Percentiles rank a stretch among this genome's conserved stretches.
Conservation (phyloP, 1,140 invertebrate genomes). For the Drosophila nasuta region DNA sequence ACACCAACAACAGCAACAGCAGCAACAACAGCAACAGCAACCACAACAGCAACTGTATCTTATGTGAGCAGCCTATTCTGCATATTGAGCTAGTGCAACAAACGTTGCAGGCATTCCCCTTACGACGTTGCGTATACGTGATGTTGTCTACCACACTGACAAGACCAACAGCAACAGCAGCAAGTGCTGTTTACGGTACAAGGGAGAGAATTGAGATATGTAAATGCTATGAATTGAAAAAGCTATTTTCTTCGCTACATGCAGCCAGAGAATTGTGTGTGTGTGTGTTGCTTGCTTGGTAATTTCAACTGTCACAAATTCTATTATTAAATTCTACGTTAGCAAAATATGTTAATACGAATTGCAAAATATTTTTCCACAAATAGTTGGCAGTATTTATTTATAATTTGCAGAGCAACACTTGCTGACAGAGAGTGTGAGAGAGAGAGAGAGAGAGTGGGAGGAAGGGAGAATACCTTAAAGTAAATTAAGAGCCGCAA, state of each 20-base stretch:
- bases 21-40: not conserved
- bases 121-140: constrained; percentile 65
- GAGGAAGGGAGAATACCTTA: constrained; percentile 53
- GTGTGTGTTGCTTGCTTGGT: too few species aligned
- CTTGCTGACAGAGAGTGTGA: constrained; percentile 5
- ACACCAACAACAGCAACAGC: constrained; percentile 1
- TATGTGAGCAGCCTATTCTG: constrained; percentile 52
- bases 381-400: not conserved
- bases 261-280: too few species aligned
- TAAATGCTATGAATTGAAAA: constrained; percentile 32
- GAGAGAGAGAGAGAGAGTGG: too few species aligned
- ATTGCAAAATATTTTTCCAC: constrained; percentile 60
- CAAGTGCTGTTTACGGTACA: not conserved
- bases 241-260: not conserved
- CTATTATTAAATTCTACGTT: constrained; percentile 36
- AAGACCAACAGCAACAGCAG: constrained; percentile 24
- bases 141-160: constrained; percentile 55
- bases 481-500: constrained; percentile 76
- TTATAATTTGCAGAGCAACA: constrained; percentile 1
- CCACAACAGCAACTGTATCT: not conserved
- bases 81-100: constrained; percentile 58
- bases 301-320: constrained; percentile 24
- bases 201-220: constrained; percentile 27
- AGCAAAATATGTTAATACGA: constrained; percentile 63
- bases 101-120: constrained; percentile 34